Conservation (phyloP, 2,797 vertebrate species). For the Margarornis squamiger region DNA sequence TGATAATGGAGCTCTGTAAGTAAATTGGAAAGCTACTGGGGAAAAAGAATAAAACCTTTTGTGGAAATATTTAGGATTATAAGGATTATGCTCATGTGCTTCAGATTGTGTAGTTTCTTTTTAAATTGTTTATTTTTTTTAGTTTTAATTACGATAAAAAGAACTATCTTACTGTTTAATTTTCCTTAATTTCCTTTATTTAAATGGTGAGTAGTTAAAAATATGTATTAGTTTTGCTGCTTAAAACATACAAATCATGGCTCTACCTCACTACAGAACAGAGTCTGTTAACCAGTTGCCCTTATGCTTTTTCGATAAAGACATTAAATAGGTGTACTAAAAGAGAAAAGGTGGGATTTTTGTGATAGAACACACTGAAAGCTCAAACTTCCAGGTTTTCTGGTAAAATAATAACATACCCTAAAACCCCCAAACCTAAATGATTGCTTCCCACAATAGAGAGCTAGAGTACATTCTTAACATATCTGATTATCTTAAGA, state of each 20-base stretch:
- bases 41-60: conserved; percentile 56
- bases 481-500: neutral
- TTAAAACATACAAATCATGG: neutral
- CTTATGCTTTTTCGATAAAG: neutral
- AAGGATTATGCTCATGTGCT: conserved; percentile 66
- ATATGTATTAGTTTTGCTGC: neutral
- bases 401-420: neutral
- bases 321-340: neutral
- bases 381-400: neutral
- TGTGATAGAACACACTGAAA: neutral
- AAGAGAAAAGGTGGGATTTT: neutral
- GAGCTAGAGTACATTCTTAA: neutral
- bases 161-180: neutral
- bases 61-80: conserved; percentile 55
- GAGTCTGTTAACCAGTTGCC: neutral
- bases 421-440: neutral
- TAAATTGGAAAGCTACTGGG: conserved; percentile 35
- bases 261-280: neutral
- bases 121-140: conserved; percentile 15
- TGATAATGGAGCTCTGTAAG: conserved; percentile 58
- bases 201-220: neutral
- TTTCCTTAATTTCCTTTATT: neutral
- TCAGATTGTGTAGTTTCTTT: conserved; percentile 57
- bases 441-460: neutral
- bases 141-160: neutral